These are phyloP conservation scores for Cariama cristata DNA, from an alignment of 2,113 vertebrate genomes.

Conservation along the genomic window DNA sequence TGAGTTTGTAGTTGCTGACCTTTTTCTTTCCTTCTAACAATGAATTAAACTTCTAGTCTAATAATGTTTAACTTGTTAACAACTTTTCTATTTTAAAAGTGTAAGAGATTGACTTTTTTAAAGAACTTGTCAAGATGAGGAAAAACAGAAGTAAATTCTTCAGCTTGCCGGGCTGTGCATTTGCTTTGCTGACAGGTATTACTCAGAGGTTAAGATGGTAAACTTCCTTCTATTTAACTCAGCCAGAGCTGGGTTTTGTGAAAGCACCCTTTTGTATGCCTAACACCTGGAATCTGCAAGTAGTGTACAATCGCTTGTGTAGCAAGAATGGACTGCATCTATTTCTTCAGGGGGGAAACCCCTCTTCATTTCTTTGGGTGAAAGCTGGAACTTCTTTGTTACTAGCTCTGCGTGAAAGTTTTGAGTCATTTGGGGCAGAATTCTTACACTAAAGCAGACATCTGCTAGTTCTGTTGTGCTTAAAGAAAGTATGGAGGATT, in stretches of 20 bases:
- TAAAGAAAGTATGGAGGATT: not conserved
- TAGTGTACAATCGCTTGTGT: fast-evolving
- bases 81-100: not conserved
- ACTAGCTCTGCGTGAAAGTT: not conserved
- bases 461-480: not conserved
- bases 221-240: not conserved
- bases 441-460: not conserved
- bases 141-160: slow-evolving; percentile 13
- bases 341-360: fast-evolving
- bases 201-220: not conserved
- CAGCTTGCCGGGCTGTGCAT: not conserved
- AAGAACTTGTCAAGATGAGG: not conserved
- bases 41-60: not conserved
- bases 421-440: not conserved
- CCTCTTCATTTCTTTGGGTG: not conserved
- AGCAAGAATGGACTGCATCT: not conserved
- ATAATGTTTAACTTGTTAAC: not conserved
- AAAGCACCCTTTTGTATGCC: not conserved
- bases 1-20: not conserved
- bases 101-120: not conserved
- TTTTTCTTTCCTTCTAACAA: not conserved
- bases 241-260: not conserved
- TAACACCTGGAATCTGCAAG: not conserved
- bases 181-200: not conserved
- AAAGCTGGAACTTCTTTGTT: not conserved